These are phyloP conservation scores for Watsonalla cultraria DNA, from an alignment of 2,888 invertebrate species.

Conservation along the genomic window DNA sequence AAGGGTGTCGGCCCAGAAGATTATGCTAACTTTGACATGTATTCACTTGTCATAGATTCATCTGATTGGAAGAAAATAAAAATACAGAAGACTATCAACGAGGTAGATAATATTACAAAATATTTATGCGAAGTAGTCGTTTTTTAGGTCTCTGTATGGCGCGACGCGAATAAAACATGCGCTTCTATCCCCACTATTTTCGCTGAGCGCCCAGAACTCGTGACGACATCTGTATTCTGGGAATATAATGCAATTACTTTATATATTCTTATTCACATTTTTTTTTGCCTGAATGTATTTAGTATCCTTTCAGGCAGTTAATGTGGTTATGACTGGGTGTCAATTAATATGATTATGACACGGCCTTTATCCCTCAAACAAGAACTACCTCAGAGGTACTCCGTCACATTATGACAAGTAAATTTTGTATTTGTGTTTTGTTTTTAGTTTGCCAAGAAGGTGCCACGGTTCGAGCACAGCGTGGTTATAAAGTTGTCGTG, in stretches of 20 bases:
- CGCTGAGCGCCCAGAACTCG: too few species aligned
- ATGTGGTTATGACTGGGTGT: too few species aligned
- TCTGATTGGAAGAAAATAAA: conserved; percentile 53
- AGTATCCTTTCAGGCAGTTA: too few species aligned
- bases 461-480: conserved; percentile 62
- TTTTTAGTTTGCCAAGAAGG: conserved; percentile 57
- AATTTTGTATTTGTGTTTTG: conserved; percentile 5
- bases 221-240: too few species aligned
- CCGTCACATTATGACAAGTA: neutral
- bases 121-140: neutral
- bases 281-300: too few species aligned
- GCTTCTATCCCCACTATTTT: too few species aligned
- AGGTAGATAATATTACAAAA: conserved; percentile 33
- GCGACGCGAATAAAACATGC: too few species aligned
- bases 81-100: conserved; percentile 52
- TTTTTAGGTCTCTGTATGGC: too few species aligned
- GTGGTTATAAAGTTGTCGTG: conserved; percentile 64
- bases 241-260: too few species aligned
- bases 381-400: neutral
- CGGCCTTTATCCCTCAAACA: too few species aligned
- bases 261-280: too few species aligned
- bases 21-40: conserved; percentile 56
- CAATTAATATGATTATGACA: too few species aligned
- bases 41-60: conserved; percentile 55
- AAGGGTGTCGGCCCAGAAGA: conserved; percentile 28